A percentile compares a stretch with the other conserved stretches of the same genome.
Evolutionary conservation across 2,888 invertebrate species (phyloP).

Genomic region (Aporophyla nigra): DNA sequence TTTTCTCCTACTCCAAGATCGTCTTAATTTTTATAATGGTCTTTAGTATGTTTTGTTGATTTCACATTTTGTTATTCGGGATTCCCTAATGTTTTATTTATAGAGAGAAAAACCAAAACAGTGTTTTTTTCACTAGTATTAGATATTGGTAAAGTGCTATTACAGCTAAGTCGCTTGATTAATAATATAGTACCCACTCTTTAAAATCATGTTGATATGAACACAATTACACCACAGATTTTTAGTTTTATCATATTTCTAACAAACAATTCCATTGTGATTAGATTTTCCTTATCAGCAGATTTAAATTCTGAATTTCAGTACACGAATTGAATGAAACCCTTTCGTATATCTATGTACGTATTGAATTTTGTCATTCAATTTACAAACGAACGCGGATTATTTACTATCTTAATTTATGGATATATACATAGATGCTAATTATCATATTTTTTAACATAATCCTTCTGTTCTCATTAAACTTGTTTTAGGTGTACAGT

Average conservation of each 20-base stretch:
- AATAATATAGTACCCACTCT: background rate
- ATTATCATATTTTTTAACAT: too few relatives aligned
- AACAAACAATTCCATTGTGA: slow-evolving; percentile 15
- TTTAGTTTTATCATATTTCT: slow-evolving; percentile 9
- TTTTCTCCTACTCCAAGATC: slow-evolving; percentile 8
- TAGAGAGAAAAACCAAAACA: background rate
- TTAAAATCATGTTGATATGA: background rate
- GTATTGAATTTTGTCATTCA: background rate
- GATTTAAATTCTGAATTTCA: slow-evolving; percentile 20
- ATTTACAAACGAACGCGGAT: background rate
- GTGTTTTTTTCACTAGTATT: background rate
- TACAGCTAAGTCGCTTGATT: background rate
- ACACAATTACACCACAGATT: slow-evolving; percentile 1
- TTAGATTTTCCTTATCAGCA: slow-evolving; percentile 30
- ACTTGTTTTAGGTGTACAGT: too few relatives aligned
- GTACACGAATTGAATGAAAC: background rate
- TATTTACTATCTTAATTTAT: too few relatives aligned
- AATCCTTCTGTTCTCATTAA: too few relatives aligned
- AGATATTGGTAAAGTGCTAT: background rate
- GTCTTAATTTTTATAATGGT: slow-evolving; percentile 7
- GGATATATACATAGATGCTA: too few relatives aligned
- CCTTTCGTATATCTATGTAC: background rate
- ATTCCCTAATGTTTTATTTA: slow-evolving; percentile 31
- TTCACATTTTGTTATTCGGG: slow-evolving; percentile 5
- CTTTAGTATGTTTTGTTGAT: slow-evolving; percentile 16